Percentiles rank a stretch among this genome's conserved stretches.
These are phyloP conservation scores for Lomographa bimaculata DNA, from an alignment of 2,888 invertebrate genomes.

Conservation along the genomic window DNA sequence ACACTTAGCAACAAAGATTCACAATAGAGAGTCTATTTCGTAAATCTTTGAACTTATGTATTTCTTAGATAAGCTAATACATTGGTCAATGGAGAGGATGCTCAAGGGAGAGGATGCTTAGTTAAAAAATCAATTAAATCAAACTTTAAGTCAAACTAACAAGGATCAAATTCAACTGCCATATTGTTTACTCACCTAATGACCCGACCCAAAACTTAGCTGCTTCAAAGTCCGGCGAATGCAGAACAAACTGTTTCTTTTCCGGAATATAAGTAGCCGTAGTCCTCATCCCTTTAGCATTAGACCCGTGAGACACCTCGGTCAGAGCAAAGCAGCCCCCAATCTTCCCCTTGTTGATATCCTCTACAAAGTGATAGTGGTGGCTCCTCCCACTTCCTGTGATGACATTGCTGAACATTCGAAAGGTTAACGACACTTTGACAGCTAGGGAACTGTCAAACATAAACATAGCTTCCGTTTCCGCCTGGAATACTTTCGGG, in stretches of 20 bases:
- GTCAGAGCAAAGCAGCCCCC: slow-evolving; percentile 91
- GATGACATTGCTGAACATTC: slow-evolving; percentile 86
- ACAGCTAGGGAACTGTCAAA: slow-evolving; percentile 86
- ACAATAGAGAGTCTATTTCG: too few species aligned
- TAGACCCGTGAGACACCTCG: slow-evolving; percentile 95
- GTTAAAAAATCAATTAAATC: too few species aligned
- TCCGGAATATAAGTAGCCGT: slow-evolving; percentile 91
- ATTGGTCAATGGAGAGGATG: too few species aligned
- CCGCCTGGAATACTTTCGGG: slow-evolving; percentile 74
- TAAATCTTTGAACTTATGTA: too few species aligned
- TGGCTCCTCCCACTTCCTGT: slow-evolving; percentile 86
- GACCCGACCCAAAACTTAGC: slow-evolving; percentile 97
- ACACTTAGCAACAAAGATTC: too few species aligned
- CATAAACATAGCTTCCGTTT: slow-evolving; percentile 81
- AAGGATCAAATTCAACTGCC: too few species aligned
- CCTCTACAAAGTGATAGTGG: slow-evolving; percentile 81
- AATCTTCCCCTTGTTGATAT: slow-evolving; percentile 51
- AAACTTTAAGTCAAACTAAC: too few species aligned
- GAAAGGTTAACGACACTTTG: slow-evolving; percentile 86
- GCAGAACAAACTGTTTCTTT: slow-evolving; percentile 90
- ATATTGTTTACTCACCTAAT: slow-evolving; percentile 83
- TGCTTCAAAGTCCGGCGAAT: slow-evolving; percentile 94
- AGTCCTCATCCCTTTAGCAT: slow-evolving; percentile 94
- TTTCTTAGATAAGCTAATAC: too few species aligned
- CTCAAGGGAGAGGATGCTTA: too few species aligned